Conservation (phyloP, 2,888 invertebrate species). For the Agrochola lota region DNA sequence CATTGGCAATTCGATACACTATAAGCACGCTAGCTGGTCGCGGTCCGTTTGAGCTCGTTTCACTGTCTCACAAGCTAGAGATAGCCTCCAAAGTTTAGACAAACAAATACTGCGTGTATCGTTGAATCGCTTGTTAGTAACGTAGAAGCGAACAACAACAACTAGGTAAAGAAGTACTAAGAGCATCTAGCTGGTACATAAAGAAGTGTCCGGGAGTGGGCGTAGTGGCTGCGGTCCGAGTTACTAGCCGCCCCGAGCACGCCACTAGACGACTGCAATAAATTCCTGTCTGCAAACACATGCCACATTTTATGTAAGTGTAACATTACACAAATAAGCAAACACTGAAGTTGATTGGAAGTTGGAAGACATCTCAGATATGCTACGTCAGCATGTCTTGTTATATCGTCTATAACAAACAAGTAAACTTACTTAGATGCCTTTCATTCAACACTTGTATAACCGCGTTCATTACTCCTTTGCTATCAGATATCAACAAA, state of each 20-base stretch:
- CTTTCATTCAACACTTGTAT: conserved; percentile 41
- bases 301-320: conserved; percentile 55
- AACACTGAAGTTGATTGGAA: conserved; percentile 39
- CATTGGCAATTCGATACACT: conserved; percentile 65
- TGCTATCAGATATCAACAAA: conserved; percentile 41
- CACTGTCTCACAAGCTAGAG: conserved; percentile 49
- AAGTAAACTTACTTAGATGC: conserved; percentile 14
- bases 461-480: conserved; percentile 54
- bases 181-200: conserved; percentile 66
- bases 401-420: conserved; percentile 24
- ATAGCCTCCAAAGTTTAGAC: conserved; percentile 21
- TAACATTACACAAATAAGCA: conserved; percentile 62
- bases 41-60: conserved; percentile 42
- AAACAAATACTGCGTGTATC: conserved; percentile 31
- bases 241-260: conserved; percentile 50
- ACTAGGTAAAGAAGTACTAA: conserved; percentile 63
- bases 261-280: conserved; percentile 65
- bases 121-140: conserved; percentile 21
- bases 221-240: conserved; percentile 59
- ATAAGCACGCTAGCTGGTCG: conserved; percentile 40
- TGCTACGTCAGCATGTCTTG: conserved; percentile 24
- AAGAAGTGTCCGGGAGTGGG: conserved; percentile 63
- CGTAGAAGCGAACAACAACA: conserved; percentile 55
- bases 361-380: conserved; percentile 21
- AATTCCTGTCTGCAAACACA: conserved; percentile 66